A percentile compares a stretch with the other conserved stretches of the same genome.
phyloP scores from a whole-genome alignment of 2,797 vertebrate species.

The Pteropus rufus region DNA sequence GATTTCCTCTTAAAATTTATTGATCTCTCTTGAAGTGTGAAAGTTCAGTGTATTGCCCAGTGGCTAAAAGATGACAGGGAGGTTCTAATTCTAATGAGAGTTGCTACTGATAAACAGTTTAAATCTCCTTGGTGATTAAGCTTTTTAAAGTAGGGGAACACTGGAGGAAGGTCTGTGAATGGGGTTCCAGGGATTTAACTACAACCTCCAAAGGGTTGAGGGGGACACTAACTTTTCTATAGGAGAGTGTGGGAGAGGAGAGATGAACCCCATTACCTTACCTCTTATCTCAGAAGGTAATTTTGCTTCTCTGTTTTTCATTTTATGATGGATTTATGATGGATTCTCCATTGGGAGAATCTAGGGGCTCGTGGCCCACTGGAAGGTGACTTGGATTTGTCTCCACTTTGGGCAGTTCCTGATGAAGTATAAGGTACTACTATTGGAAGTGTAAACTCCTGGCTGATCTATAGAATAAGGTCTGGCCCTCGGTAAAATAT shows the following conservation, averaged over 20 bases:
- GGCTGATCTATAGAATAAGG: background rate
- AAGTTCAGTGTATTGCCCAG: background rate
- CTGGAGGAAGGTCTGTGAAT: background rate
- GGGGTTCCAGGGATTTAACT: background rate
- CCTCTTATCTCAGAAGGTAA: background rate
- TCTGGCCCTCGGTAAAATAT: background rate
- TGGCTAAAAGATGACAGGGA: background rate
- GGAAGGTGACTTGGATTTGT: background rate
- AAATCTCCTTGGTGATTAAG: background rate
- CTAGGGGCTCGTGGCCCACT: background rate
- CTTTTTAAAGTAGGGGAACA: background rate
- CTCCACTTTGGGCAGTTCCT: background rate
- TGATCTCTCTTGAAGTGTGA: conserved; percentile 31
- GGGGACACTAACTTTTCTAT: background rate
- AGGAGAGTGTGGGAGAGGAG: background rate
- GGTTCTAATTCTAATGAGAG: background rate
- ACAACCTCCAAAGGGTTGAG: background rate
- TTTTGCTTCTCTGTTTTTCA: background rate
- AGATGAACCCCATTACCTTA: background rate
- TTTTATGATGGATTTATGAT: background rate
- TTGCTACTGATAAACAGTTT: background rate
- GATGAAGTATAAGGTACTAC: background rate
- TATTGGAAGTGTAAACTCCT: background rate
- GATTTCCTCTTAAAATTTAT: conserved; percentile 31
- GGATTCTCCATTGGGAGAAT: background rate